phyloP scores from a whole-genome alignment of 2,113 vertebrate genomes.

The Coryphaenoides rupestris region DNA sequence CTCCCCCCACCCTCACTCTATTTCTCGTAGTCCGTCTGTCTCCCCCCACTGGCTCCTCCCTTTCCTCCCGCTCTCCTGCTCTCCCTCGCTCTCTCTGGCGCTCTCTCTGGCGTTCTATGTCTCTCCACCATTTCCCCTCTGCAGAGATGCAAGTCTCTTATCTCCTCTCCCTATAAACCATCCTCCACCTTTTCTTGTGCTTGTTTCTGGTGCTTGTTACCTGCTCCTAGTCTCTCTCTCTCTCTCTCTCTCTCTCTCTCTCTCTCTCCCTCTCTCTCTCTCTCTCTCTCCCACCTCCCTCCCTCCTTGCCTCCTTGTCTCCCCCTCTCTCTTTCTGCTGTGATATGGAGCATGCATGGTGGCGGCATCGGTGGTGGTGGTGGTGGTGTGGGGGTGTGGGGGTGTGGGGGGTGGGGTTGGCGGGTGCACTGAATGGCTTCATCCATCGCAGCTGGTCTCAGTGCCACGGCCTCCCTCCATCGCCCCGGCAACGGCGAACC shows the following conservation, averaged over 20 bases:
- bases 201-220: slow-evolving; percentile 1
- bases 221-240: not conserved
- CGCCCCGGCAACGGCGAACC: slow-evolving; percentile 73
- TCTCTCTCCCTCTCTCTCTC: not conserved
- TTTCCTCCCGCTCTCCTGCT: slow-evolving; percentile 5
- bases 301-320: slow-evolving; percentile 10
- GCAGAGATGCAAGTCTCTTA: not conserved
- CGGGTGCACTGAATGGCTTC: slow-evolving; percentile 76
- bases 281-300: not conserved
- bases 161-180: not conserved
- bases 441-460: slow-evolving; percentile 76
- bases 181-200: no score
- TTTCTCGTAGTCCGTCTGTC: slow-evolving; percentile 4
- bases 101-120: slow-evolving; percentile 1
- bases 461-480: slow-evolving; percentile 61
- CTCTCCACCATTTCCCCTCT: slow-evolving; percentile 7
- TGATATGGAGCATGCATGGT: slow-evolving; percentile 23
- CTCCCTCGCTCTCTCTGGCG: not conserved
- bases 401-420: slow-evolving; percentile 70
- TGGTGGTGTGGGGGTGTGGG: slow-evolving; percentile 65
- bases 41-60: not conserved
- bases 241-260: not conserved
- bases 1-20: slow-evolving; percentile 17
- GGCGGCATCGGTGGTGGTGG: slow-evolving; percentile 47
- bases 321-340: slow-evolving; percentile 10